Evolutionary conservation across 2,113 vertebrate species (phyloP), one percentile per base, ranked within the genome.

Genomic region (Phaethornis superciliosus): DNA sequence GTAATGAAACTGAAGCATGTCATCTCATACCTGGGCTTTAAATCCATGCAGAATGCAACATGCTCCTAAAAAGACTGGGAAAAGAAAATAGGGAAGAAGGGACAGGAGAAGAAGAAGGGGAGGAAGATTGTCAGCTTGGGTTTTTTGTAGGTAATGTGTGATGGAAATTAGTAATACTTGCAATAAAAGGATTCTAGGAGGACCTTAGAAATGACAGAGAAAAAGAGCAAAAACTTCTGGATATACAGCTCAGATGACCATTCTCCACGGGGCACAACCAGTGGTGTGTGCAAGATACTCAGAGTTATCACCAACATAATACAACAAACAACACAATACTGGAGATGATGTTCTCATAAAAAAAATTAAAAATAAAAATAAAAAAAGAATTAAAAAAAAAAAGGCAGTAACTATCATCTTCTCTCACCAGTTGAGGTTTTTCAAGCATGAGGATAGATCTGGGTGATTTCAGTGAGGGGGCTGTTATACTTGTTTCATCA

Each of bases 401-500:
- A 40, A 17, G 13, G 44, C 68, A 22, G 5, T 6, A 52, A 54
- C 30, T 64, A 52, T 70, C 68, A 52, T 70, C 37, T 80, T 51
- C 37, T 58, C 13, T n/a, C 18, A 65, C 32, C 3, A 75, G 28
- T 10, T 68, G 85, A 52, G 44, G 42, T 8, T 47, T 65, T 71
- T 70, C 33, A 79, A 83, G 56, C 49, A 22, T 12, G 35, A 60
- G 33, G 69, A 84, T 60, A 85, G 56, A 94, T 92, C 83, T 93
- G 65, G 90, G 81, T 83, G 80, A 90, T 30, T 65, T 64, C 3
- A 1, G 7, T 54, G 69, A 5, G 20, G 30, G 17, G 14, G 16
- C 12, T 64, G 26, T 7, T 85, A n/a, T 12, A 8, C 26, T 86
- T 84, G 72, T 89, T 95, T 90, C 75, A 56, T 94, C 83, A 94